These are phyloP conservation scores for Caenorhabditis sp. DNA, from an alignment of 2,888 invertebrate species.

Conservation along the genomic window DNA sequence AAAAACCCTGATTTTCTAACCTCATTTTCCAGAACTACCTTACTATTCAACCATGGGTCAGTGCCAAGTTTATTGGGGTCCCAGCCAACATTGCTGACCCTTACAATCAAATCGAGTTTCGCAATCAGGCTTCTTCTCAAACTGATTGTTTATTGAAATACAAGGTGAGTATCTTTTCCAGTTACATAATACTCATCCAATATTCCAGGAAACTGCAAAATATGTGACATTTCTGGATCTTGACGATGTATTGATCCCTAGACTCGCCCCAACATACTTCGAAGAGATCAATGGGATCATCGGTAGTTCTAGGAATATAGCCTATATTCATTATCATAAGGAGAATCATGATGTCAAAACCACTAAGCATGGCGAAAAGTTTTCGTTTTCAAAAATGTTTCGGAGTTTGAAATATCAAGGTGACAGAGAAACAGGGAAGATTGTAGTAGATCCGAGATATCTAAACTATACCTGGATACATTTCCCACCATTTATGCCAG, in stretches of 20 bases:
- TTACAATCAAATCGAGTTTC: slow-evolving; percentile 44
- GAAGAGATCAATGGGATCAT: slow-evolving; percentile 31
- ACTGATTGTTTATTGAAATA: slow-evolving; percentile 50
- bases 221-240: slow-evolving; percentile 52
- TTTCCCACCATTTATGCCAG: slow-evolving; percentile 42
- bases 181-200: no score
- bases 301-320: not conserved
- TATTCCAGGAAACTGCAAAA: slow-evolving; percentile 46
- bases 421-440: slow-evolving; percentile 37
- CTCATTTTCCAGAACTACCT: slow-evolving; percentile 42
- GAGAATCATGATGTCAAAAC: slow-evolving; percentile 24
- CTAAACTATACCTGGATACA: slow-evolving; percentile 55
- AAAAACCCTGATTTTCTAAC: no score
- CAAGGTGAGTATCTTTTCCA: slow-evolving; percentile 38
- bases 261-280: slow-evolving; percentile 37
- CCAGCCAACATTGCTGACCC: slow-evolving; percentile 31
- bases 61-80: slow-evolving; percentile 33
- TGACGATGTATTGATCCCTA: slow-evolving; percentile 51
- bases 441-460: slow-evolving; percentile 41
- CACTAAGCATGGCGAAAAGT: slow-evolving; percentile 15
- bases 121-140: slow-evolving; percentile 51
- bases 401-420: slow-evolving; percentile 15
- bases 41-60: slow-evolving; percentile 47
- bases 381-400: slow-evolving; percentile 43
- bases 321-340: slow-evolving; percentile 25